Conservation (phyloP, 1,140 invertebrate genomes). For the Holcopasites calliopsidis region DNA sequence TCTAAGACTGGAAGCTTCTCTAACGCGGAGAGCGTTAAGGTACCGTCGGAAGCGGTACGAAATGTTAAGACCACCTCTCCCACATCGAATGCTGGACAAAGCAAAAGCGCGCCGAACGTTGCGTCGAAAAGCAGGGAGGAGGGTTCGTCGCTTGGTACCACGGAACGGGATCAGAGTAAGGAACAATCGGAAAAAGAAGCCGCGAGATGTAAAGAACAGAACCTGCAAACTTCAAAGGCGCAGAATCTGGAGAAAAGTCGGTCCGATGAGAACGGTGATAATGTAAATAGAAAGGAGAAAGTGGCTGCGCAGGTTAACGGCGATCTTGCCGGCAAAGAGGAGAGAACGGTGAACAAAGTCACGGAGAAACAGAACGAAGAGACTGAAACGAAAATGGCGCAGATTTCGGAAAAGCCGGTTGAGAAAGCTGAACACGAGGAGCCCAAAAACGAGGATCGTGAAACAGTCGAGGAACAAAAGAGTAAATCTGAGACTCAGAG, state of each 20-base stretch:
- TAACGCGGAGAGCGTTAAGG: slow-evolving; percentile 24
- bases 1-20: slow-evolving; percentile 60
- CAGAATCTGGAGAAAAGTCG: slow-evolving; percentile 24
- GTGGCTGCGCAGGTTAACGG: slow-evolving; percentile 38
- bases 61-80: slow-evolving; percentile 31
- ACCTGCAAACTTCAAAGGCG: background rate
- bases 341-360: slow-evolving; percentile 26
- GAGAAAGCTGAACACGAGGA: slow-evolving; percentile 39
- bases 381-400: background rate
- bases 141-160: background rate
- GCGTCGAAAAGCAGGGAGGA: slow-evolving; percentile 17
- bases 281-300: slow-evolving; percentile 33
- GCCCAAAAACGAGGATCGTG: slow-evolving; percentile 50
- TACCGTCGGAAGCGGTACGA: slow-evolving; percentile 36
- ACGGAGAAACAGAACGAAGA: slow-evolving; percentile 13
- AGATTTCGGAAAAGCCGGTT: slow-evolving; percentile 33
- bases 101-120: background rate
- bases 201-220: slow-evolving; percentile 24
- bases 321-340: slow-evolving; percentile 8
- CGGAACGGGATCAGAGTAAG: slow-evolving; percentile 36
- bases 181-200: slow-evolving; percentile 30
- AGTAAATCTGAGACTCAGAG: slow-evolving; percentile 70
- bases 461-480: slow-evolving; percentile 61
- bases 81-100: background rate
- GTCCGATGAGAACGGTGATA: background rate